Percentiles rank a stretch among this genome's conserved stretches.
phyloP scores from a whole-genome alignment of 2,797 vertebrate genomes.

The Xenentodon cancila region DNA sequence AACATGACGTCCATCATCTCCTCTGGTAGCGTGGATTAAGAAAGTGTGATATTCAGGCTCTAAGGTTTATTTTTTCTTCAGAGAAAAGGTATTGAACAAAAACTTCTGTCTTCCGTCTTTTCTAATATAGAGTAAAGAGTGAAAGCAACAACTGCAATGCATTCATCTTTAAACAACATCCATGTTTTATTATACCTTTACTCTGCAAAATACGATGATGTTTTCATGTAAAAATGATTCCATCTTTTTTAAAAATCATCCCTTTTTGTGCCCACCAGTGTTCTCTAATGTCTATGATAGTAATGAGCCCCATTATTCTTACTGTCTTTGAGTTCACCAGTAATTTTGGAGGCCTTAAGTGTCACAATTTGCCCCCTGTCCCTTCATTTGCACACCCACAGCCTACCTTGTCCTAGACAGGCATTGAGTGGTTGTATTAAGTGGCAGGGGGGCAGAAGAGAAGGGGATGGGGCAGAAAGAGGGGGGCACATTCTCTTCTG shows the following conservation, averaged over 20 bases:
- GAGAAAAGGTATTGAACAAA: background rate
- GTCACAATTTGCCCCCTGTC: constrained; percentile 54
- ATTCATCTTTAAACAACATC: constrained; percentile 67
- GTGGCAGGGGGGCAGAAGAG: constrained; percentile 78
- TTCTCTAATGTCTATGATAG: constrained; percentile 73
- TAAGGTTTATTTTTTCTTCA: background rate
- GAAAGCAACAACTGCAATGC: constrained; percentile 30
- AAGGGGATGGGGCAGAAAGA: constrained; percentile 72
- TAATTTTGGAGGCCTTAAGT: constrained; percentile 76
- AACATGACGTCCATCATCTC: constrained; percentile 52
- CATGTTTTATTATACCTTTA: constrained; percentile 69
- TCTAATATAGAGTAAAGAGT: background rate
- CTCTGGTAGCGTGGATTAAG: constrained; percentile 42
- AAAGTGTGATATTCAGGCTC: constrained; percentile 17
- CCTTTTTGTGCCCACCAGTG: constrained; percentile 67
- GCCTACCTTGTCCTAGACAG: constrained; percentile 76
- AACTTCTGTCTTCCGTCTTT: constrained; percentile 36
- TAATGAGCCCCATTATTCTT: constrained; percentile 78
- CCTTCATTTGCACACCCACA: constrained; percentile 37
- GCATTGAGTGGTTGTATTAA: constrained; percentile 85
- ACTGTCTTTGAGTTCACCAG: constrained; percentile 76
- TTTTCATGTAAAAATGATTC: no score
- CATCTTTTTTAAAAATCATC: constrained; percentile 61
- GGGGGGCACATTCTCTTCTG: constrained; percentile 80
- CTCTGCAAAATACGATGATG: constrained; percentile 60